Conservation (phyloP, 2,888 invertebrate species). For the Drosophila trichaetosa region DNA sequence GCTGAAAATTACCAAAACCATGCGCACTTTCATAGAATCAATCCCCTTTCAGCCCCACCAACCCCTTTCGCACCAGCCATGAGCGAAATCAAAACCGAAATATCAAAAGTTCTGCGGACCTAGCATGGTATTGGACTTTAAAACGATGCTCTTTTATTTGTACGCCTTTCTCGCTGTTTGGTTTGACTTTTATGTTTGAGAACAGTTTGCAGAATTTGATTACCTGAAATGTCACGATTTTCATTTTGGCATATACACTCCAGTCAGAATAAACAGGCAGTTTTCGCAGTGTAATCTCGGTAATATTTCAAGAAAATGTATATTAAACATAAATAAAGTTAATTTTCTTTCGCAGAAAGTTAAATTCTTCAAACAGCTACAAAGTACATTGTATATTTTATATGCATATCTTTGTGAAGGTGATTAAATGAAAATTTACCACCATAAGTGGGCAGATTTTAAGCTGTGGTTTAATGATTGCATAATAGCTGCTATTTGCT, state of each 20-base stretch:
- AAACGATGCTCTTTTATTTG: constrained; percentile 43
- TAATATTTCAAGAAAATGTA: not conserved
- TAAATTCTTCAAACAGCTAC: not conserved
- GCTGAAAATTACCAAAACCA: constrained; percentile 62
- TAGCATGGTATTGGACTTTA: constrained; percentile 44
- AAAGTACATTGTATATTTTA: not conserved
- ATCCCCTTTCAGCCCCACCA: not conserved
- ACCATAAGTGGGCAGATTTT: not conserved
- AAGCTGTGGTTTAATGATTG: not conserved
- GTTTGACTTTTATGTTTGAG: not conserved
- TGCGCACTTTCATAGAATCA: constrained; percentile 12
- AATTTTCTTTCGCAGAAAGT: not conserved
- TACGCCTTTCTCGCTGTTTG: not conserved
- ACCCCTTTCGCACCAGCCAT: not conserved
- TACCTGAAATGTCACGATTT: not conserved
- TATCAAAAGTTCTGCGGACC: constrained; percentile 43
- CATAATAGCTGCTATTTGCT: not conserved
- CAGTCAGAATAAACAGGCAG: not conserved
- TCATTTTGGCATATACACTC: not conserved
- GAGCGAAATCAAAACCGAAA: constrained; percentile 33
- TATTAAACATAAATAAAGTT: too few relatives aligned
- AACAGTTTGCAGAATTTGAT: not conserved
- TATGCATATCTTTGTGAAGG: not conserved
- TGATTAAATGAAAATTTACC: not conserved
- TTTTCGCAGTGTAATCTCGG: not conserved